Base-by-base conservation (phyloP, 2,888 invertebrate species). In the Dryococelus australis region DNA sequence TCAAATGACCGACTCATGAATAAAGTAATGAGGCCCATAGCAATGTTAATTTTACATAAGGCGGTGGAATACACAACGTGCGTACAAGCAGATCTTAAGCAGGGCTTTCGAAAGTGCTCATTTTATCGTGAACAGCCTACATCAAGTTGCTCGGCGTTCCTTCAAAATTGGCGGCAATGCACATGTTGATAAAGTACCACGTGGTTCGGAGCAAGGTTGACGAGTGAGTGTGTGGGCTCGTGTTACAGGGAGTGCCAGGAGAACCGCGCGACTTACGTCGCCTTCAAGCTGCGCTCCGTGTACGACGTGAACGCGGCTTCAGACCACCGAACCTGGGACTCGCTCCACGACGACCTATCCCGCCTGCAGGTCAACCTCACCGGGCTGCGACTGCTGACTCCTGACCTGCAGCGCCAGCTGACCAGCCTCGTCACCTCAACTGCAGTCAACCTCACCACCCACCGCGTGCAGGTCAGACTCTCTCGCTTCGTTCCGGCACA, bases 261-360 rank as follows among this genome's bases (percentile, higher is more conserved):
- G 90, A 95, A 96, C 91, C 94, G 94, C 90, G 94, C 96, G 89
- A 95, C 95, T n/a, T 97, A 96, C 93, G 93, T 94, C 83, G 95
- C 96, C 43, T 96, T 97, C 91, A 95, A 95, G 92, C 92, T 97
- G 90, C 94, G 95, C 90, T 95, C 94, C 91, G 94, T 96, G 89
- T 93, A 96, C 88, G 95, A 97, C 91, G 93, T 96, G 85, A 95
- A 96, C 90, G 94, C 94, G 90, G 94, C 94, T 87, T 94, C 95
- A 0, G 95, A 96, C 79, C 94, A 95, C 90, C 94, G 94, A 91
- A 94, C 94, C 88, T 96, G 96, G 96, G 92, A 93, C 4, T 94
- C 91, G 12, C 89, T 93, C 8, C 90, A 91, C 4, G 90, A 90
- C 3, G 91, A 92, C 24, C 89, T 93, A 51, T 90, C 91, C 4